Conservation (phyloP, 2,113 vertebrate genomes). For the Excalfactoria chinensis region DNA sequence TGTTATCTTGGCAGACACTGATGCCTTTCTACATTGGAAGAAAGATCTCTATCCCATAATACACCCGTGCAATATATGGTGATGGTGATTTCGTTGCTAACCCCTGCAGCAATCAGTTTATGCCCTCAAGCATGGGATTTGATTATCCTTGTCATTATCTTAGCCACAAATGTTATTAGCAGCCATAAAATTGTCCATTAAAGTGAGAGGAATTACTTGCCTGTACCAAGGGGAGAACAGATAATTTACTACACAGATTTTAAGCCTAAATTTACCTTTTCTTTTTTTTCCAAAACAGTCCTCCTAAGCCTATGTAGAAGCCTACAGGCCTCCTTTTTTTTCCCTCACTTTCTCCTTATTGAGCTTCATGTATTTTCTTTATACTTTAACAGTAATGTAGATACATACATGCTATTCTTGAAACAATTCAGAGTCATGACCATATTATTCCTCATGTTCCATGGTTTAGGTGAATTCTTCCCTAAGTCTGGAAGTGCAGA, state of each 20-base stretch:
- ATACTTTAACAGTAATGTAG: not conserved
- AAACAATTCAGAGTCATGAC: not conserved
- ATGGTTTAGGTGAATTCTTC: not conserved
- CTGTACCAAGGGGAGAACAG: constrained; percentile 57
- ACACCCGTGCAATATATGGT: constrained; percentile 48
- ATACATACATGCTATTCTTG: not conserved
- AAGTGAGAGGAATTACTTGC: constrained; percentile 73
- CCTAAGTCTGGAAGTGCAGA: not conserved
- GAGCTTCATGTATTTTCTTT: not conserved
- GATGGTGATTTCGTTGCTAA: constrained; percentile 65
- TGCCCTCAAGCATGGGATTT: constrained; percentile 75
- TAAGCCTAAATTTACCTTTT: constrained; percentile 43
- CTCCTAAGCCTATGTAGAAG: not conserved
- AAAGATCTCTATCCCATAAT: constrained; percentile 55
- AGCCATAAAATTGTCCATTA: constrained; percentile 77
- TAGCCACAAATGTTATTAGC: constrained; percentile 79
- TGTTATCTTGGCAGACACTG: constrained; percentile 58
- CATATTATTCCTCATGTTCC: not conserved
- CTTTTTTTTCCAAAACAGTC: not conserved
- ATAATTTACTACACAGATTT: constrained; percentile 67
- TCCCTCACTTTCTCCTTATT: not conserved
- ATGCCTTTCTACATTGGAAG: constrained; percentile 39
- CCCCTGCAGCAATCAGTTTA: constrained; percentile 67
- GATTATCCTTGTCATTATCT: constrained; percentile 79
- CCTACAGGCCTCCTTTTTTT: not conserved